These are phyloP conservation scores for Epizoanthus illoricatus DNA, from an alignment of 92 coral and sea anemone species.

Conservation along the genomic window DNA sequence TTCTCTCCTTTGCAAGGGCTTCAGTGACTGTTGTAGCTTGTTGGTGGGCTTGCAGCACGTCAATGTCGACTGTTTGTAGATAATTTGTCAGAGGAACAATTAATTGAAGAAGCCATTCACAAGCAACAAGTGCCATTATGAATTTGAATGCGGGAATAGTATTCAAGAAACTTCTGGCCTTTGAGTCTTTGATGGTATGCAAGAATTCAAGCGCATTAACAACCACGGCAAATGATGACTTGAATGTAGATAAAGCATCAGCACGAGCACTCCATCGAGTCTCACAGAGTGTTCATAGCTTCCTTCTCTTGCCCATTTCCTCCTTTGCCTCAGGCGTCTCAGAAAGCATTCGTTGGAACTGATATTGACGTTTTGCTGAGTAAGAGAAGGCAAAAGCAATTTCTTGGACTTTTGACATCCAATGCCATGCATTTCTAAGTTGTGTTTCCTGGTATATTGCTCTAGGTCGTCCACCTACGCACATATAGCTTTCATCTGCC, in stretches of 20 bases:
- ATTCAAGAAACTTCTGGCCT: conserved; percentile 36
- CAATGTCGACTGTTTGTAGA: conserved; percentile 35
- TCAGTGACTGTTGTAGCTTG: conserved; percentile 20
- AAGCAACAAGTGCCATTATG: conserved; percentile 37
- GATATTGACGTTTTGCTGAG: conserved; percentile 38
- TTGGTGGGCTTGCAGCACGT: conserved; percentile 28
- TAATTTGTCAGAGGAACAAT: conserved; percentile 34
- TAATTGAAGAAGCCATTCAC: conserved; percentile 34
- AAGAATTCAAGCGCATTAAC: conserved; percentile 38
- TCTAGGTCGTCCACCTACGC: not conserved
- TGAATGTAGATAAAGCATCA: conserved; percentile 34
- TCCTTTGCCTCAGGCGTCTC: conserved; percentile 35
- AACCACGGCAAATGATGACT: conserved; percentile 34
- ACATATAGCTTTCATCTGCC: not conserved
- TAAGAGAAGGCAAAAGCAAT: conserved; percentile 37
- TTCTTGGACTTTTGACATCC: conserved; percentile 34
- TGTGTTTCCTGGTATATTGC: conserved; percentile 1
- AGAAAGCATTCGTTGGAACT: conserved; percentile 26
- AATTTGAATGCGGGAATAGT: conserved; percentile 26
- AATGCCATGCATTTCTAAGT: conserved; percentile 9
- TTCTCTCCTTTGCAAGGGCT: conserved; percentile 26
- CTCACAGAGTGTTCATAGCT: conserved; percentile 34
- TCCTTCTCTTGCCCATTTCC: conserved; percentile 21
- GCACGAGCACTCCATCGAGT: conserved; percentile 33
- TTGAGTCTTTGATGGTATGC: conserved; percentile 25